Conservation (phyloP, 2,797 vertebrate species). For the Bucorvus abyssinicus region DNA sequence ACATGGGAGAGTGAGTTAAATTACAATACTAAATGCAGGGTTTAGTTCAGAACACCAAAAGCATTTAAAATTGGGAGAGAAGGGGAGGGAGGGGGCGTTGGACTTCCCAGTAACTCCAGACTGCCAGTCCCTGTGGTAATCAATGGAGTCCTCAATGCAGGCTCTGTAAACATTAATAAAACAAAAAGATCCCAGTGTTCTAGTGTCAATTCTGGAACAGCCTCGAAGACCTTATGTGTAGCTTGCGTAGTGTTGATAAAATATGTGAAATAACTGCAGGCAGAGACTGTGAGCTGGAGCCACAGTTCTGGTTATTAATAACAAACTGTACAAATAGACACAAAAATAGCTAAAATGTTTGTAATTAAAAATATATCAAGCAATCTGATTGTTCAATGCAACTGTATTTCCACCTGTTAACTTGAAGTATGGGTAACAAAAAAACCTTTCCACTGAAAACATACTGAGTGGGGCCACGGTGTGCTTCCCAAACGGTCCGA, state of each 20-base stretch:
- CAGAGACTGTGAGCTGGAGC: not conserved
- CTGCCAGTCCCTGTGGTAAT: slow-evolving; percentile 19
- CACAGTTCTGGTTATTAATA: not conserved
- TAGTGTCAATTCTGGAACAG: not conserved
- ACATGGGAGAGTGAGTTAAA: slow-evolving; percentile 36
- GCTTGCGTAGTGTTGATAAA: not conserved
- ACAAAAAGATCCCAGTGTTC: not conserved
- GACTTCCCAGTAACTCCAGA: slow-evolving; percentile 20
- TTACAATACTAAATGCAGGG: slow-evolving; percentile 13
- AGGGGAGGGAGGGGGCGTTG: not conserved
- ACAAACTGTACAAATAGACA: not conserved
- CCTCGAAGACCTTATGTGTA: not conserved
- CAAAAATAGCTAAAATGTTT: slow-evolving; percentile 13
- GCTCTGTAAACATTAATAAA: slow-evolving; percentile 41
- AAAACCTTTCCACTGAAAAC: not conserved
- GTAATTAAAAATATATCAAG: not conserved
- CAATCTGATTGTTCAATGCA: not conserved
- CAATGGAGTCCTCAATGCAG: not conserved
- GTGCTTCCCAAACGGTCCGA: not conserved
- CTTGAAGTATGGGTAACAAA: not conserved
- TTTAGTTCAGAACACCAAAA: slow-evolving; percentile 28
- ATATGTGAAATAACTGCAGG: slow-evolving; percentile 26
- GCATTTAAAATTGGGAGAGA: slow-evolving; percentile 3
- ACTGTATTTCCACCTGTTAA: not conserved
- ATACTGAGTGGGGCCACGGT: not conserved